phyloP scores from a whole-genome alignment of 2,113 vertebrate genomes.

The Dasypus novemcinctus region DNA sequence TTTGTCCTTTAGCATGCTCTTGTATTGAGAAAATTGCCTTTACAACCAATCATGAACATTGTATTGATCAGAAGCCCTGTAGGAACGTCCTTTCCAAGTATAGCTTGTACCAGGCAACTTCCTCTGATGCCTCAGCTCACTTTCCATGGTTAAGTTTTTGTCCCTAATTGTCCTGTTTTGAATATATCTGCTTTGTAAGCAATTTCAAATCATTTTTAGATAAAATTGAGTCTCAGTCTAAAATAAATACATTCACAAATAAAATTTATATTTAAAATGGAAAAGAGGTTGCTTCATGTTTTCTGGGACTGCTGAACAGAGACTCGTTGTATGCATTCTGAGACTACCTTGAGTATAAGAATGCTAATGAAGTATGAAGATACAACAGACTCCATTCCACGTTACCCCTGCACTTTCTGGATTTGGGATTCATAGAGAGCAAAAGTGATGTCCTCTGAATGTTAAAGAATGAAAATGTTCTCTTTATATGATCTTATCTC shows the following conservation, averaged over 20 bases:
- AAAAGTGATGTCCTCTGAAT: not conserved
- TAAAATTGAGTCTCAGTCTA: not conserved
- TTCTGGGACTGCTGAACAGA: not conserved
- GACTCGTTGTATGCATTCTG: not conserved
- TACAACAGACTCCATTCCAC: not conserved
- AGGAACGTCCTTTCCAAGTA: not conserved
- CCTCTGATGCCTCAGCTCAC: not conserved
- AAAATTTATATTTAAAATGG: not conserved
- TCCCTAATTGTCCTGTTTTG: not conserved
- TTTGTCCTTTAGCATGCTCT: not conserved
- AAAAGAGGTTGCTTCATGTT: not conserved
- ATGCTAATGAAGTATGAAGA: not conserved
- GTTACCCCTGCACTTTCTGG: not conserved
- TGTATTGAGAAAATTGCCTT: not conserved
- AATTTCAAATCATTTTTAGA: not conserved
- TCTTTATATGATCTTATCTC: not conserved
- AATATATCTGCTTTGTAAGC: not conserved
- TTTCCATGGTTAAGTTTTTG: not conserved
- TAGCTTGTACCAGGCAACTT: not conserved
- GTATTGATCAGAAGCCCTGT: not conserved
- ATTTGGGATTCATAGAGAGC: not conserved
- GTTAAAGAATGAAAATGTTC: not conserved
- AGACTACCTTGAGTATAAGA: not conserved
- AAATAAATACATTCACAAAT: not conserved
- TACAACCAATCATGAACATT: not conserved